A percentile compares a stretch with the other conserved stretches of the same genome.
Conservation (phyloP, 1,140 invertebrate genomes). For the Pachyrhynchus sulphureomaculatus region DNA sequence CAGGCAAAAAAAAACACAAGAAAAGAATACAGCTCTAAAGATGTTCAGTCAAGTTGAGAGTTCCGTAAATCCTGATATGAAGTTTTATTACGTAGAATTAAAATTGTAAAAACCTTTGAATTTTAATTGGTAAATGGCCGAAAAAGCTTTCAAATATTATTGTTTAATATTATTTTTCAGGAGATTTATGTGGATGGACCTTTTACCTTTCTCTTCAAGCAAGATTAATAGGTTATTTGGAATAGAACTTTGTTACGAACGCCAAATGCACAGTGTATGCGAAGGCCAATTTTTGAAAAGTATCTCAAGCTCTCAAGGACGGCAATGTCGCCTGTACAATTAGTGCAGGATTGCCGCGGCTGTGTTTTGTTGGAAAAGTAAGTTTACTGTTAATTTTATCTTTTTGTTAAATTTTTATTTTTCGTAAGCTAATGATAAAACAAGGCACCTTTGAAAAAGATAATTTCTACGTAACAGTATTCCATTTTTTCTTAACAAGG, state of each 20-base stretch:
- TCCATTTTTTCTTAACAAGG: too few species aligned
- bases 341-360: constrained; percentile 96
- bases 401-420: too few species aligned
- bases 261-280: constrained; percentile 98
- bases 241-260: constrained; percentile 93
- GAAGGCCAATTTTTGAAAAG: constrained; percentile 96
- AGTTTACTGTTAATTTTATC: constrained; percentile 15
- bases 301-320: constrained; percentile 96
- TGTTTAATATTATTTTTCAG: constrained; percentile 61
- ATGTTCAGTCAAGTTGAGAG: too few species aligned
- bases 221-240: constrained; percentile 98
- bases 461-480: too few species aligned
- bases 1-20: too few species aligned
- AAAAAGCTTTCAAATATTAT: neutral
- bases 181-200: constrained; percentile 98
- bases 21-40: too few species aligned
- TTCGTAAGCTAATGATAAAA: too few species aligned
- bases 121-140: neutral
- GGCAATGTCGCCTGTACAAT: constrained; percentile 91
- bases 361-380: constrained; percentile 93
- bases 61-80: too few species aligned
- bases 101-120: too few species aligned
- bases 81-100: too few species aligned
- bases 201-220: constrained; percentile 91
- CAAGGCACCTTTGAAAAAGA: too few species aligned